phyloP scores from a whole-genome alignment of 2,797 vertebrate genomes.

The Cyclura pinguis region DNA sequence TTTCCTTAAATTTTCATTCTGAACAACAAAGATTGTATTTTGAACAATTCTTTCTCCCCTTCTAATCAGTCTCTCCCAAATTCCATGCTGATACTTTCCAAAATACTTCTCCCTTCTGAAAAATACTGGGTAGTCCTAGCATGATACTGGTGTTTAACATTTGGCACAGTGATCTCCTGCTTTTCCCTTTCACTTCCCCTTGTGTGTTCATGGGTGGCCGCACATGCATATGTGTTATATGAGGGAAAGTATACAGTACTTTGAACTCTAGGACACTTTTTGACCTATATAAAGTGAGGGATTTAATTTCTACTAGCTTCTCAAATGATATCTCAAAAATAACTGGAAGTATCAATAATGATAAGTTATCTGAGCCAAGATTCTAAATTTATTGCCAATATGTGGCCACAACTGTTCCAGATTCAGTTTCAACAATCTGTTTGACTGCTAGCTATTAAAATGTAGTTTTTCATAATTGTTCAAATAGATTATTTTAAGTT shows the following conservation, averaged over 20 bases:
- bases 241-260: neutral
- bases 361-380: neutral
- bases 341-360: neutral
- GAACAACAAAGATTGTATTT: neutral
- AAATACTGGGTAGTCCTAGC: neutral
- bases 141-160: neutral
- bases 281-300: neutral
- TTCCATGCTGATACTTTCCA: neutral
- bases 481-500: neutral
- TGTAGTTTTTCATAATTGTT: neutral
- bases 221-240: no score
- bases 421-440: neutral
- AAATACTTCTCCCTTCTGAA: neutral
- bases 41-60: neutral
- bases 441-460: neutral
- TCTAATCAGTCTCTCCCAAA: neutral
- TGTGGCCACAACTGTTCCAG: neutral
- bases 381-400: neutral
- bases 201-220: no score
- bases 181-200: no score
- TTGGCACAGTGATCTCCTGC: neutral
- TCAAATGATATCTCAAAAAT: neutral
- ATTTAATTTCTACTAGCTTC: neutral
- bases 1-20: neutral
- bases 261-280: neutral